Evolutionary conservation across 2,113 vertebrate species (phyloP), one percentile per base, ranked within the genome.

Genomic region (Phoenicopterus ruber): DNA sequence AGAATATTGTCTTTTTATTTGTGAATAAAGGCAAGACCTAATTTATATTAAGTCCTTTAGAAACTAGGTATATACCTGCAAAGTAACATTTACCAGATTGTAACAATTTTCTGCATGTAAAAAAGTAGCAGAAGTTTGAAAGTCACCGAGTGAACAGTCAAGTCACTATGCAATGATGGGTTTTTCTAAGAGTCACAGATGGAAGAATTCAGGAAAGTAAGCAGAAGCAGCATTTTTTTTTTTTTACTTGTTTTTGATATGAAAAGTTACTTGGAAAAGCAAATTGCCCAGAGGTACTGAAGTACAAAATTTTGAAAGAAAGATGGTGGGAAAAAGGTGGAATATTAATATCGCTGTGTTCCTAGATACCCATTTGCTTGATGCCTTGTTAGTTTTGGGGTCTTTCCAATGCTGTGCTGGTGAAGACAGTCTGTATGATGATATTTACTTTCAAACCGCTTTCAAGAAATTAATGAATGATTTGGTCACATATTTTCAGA

Each of bases 211-310:
- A 40, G 21, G 31, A n/a, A 82, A 85, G 31, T 32, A 91, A 86
- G 69, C 0, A 1, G 22, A 88, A 44, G 8, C n/a, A 16, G 4
- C 2, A 2, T 13, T 52, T 50, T 66, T 1, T 2, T 4, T 13
- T 0, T 12, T 79, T 67, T 69, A 78, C 10, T 89, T 69, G 11
- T 16, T 66, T 95, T 76, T 62, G 9, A 55, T 47, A 79, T 4
- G 6, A 82, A 82, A 82, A 62, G 17, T 72, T 80, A 62, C 31
- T 54, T 66, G 44, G 26, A 78, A 90, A 79, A 88, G 17, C 31
- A 72, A 88, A 86, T 82, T 88, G 11, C 13, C 10, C 26, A n/a
- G 11, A 84, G 6, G 19, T 26, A 76, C 1, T 57, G 38, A 87
- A 69, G 79, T 42, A 66, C 1, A 85, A 52, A 82, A 46, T 72